Conservation (phyloP, 2,113 vertebrate species). For the Eidolon helvum region DNA sequence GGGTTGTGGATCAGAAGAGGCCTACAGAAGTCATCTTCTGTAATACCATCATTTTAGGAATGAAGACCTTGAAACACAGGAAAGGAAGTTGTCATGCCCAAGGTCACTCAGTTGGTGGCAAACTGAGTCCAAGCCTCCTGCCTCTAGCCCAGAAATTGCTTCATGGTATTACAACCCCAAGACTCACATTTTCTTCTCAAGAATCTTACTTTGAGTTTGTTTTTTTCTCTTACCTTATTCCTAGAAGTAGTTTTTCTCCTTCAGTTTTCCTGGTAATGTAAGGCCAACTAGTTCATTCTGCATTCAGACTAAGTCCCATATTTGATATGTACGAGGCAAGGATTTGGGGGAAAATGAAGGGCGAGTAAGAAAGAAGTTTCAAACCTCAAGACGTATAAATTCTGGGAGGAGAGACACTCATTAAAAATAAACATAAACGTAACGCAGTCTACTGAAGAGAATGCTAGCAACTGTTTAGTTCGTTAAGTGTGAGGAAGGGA, state of each 20-base stretch:
- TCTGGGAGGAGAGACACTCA: background rate
- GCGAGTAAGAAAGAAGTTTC: background rate
- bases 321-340: background rate
- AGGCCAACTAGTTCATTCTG: background rate
- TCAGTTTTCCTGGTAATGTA: background rate
- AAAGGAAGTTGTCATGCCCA: too few species aligned
- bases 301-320: background rate
- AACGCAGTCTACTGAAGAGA: background rate
- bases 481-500: background rate
- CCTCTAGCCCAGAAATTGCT: background rate
- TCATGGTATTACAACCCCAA: background rate
- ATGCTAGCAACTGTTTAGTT: background rate
- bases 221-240: background rate
- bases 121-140: background rate
- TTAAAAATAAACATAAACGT: background rate
- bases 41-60: background rate
- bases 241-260: background rate
- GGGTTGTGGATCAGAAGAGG: background rate
- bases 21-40: too few species aligned
- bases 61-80: background rate
- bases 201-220: background rate
- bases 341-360: background rate
- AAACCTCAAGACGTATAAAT: background rate
- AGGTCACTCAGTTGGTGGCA: background rate
- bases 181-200: background rate